phyloP scores from a whole-genome alignment of 2,888 invertebrate genomes.

The Pristionchus maxplancki region DNA sequence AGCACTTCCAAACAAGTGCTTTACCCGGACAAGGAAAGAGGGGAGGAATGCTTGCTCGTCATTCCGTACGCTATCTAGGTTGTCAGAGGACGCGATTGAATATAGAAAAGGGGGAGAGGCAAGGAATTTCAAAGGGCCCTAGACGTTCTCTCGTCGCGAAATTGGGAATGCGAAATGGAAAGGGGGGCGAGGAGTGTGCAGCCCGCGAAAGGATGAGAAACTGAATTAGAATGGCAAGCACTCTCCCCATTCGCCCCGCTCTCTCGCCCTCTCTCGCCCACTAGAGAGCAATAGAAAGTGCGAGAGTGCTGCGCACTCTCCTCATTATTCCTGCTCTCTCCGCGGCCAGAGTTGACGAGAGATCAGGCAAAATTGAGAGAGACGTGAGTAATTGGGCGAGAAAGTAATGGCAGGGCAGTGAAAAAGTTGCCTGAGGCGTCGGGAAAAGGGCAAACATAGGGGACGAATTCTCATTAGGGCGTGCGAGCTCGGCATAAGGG shows the following conservation, averaged over 20 bases:
- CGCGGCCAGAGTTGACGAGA: not conserved
- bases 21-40: not conserved
- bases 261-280: not conserved
- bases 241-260: not conserved
- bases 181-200: not conserved
- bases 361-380: not conserved
- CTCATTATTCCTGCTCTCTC: not conserved
- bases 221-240: not conserved
- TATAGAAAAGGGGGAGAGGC: not conserved
- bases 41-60: not conserved
- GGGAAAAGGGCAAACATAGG: not conserved
- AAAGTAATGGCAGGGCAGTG: not conserved
- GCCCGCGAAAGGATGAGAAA: not conserved
- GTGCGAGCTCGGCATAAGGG: not conserved
- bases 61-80: not conserved
- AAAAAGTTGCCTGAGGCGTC: not conserved
- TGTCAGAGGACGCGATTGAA: not conserved
- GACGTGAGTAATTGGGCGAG: not conserved
- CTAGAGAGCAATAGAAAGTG: not conserved
- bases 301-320: not conserved
- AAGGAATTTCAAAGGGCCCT: not conserved
- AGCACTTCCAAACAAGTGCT: not conserved
- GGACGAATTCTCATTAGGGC: not conserved
- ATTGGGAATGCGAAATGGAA: conserved; percentile 9
- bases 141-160: not conserved